Conservation (phyloP, 2,113 vertebrate species). For the Tautogolabrus adspersus region DNA sequence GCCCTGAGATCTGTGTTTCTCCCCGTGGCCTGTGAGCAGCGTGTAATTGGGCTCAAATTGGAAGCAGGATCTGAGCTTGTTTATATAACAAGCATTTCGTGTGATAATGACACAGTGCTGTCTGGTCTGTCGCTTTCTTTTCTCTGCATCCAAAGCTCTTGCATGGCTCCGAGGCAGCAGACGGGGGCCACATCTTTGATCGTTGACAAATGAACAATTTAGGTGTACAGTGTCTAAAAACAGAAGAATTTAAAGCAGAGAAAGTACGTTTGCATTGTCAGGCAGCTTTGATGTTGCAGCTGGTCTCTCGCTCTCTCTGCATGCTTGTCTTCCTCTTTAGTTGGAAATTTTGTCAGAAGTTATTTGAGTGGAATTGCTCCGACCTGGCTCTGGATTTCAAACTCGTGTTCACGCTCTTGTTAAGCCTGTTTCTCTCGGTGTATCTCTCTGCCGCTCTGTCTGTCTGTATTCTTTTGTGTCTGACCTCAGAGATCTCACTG, state of each 20-base stretch:
- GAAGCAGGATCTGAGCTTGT: slow-evolving; percentile 64
- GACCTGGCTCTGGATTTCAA: slow-evolving; percentile 34
- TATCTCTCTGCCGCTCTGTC: slow-evolving; percentile 31
- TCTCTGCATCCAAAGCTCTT: slow-evolving; percentile 21
- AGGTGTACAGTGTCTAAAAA: not conserved
- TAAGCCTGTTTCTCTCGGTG: slow-evolving; percentile 30
- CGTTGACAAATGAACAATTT: not conserved
- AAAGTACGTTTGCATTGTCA: not conserved
- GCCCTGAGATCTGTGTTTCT: slow-evolving; percentile 70
- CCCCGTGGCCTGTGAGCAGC: slow-evolving; percentile 61
- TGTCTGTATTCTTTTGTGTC: slow-evolving; percentile 51
- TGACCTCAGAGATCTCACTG: slow-evolving; percentile 71
- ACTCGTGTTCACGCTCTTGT: slow-evolving; percentile 4
- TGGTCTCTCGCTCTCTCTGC: not conserved
- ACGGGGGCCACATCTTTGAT: not conserved
- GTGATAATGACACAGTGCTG: slow-evolving; percentile 48
- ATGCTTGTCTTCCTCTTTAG: not conserved
- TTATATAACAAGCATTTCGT: slow-evolving; percentile 67
- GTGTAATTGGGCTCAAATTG: slow-evolving; percentile 75
- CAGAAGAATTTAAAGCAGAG: not conserved
- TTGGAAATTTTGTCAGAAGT: slow-evolving; percentile 16
- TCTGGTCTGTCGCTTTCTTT: slow-evolving; percentile 19
- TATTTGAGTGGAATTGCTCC: slow-evolving; percentile 13
- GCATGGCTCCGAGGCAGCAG: not conserved
- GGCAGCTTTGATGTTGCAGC: slow-evolving; percentile 10